Evolutionary conservation across 2,888 invertebrate genomes (phyloP).

Genomic region (Hirtodrosophila cameraria): DNA sequence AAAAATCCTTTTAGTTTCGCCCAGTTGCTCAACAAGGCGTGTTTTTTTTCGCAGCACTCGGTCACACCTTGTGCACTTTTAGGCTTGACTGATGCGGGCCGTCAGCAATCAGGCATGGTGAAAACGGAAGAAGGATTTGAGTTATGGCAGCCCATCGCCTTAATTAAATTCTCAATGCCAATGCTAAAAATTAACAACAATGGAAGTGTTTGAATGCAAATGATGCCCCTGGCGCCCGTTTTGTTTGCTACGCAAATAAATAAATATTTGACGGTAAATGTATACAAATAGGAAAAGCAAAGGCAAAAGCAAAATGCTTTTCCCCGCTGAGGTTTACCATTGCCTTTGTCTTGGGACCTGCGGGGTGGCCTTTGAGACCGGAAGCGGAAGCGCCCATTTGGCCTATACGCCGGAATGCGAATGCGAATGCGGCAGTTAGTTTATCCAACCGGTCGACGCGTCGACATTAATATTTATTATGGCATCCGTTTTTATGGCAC

Average conservation of each 20-base stretch:
- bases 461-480: constrained; percentile 75
- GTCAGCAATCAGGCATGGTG: too few species aligned
- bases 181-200: constrained; percentile 70
- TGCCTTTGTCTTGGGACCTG: constrained; percentile 10
- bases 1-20: constrained; percentile 6
- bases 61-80: constrained; percentile 34
- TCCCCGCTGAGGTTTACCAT: constrained; percentile 31
- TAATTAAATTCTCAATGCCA: constrained; percentile 73
- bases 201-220: constrained; percentile 75
- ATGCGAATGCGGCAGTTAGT: constrained; percentile 46
- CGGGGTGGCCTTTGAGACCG: constrained; percentile 39
- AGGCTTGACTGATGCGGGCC: constrained; percentile 31
- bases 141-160: constrained; percentile 56
- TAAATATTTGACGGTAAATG: constrained; percentile 62
- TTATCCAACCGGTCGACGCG: constrained; percentile 10
- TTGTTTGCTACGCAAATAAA: constrained; percentile 66
- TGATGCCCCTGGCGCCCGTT: constrained; percentile 65
- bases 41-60: background rate
- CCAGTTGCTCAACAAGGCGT: constrained; percentile 22
- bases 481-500: constrained; percentile 54
- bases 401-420: constrained; percentile 28
- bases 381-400: constrained; percentile 54
- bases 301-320: constrained; percentile 3
- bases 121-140: too few species aligned
- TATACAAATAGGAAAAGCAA: constrained; percentile 24